Conservation (phyloP, 2,113 vertebrate genomes). For the Typhlomys cinereus region DNA sequence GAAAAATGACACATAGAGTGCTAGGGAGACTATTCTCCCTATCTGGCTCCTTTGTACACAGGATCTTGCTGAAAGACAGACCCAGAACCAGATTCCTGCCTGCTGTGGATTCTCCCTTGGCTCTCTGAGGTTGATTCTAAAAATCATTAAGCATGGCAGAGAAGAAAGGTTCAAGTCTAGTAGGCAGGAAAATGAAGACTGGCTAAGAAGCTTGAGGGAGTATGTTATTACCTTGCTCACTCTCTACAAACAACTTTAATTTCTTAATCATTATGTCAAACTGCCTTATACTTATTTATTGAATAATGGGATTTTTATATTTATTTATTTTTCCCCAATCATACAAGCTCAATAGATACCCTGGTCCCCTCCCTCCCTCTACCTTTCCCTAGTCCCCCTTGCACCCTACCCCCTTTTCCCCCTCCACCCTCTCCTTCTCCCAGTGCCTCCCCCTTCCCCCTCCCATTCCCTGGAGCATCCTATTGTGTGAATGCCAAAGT, state of each 20-base stretch:
- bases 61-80: not conserved
- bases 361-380: too few relatives aligned
- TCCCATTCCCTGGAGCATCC: too few relatives aligned
- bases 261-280: not conserved
- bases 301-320: not conserved
- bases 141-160: not conserved
- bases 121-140: not conserved
- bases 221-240: not conserved
- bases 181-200: not conserved
- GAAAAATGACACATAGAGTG: accelerated
- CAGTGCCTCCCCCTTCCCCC: too few relatives aligned
- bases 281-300: not conserved
- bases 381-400: too few relatives aligned
- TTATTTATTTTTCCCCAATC: too few relatives aligned
- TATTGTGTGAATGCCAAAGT: too few relatives aligned
- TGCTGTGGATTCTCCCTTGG: not conserved
- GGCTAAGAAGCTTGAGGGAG: not conserved
- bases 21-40: not conserved
- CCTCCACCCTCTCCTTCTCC: too few relatives aligned
- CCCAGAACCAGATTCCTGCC: not conserved
- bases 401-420: too few relatives aligned
- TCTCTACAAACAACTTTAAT: not conserved
- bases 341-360: too few relatives aligned
- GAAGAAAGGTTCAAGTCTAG: not conserved
- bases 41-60: too few relatives aligned